Conservation (phyloP, 2,888 invertebrate species). For the Polietes domitor region DNA sequence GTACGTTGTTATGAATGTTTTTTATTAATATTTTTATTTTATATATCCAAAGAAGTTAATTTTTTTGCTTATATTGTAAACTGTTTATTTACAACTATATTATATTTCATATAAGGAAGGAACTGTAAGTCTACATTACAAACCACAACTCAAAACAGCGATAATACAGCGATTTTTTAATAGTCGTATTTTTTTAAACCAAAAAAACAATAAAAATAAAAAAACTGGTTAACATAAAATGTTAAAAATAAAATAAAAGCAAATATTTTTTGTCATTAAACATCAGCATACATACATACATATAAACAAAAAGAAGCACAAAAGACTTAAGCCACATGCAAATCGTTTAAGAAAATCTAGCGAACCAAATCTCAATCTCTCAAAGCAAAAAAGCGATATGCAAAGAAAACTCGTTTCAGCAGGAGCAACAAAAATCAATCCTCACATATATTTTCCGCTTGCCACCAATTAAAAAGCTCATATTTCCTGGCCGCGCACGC, state of each 20-base stretch:
- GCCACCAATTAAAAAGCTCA: conserved; percentile 30
- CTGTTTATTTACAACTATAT: too few species aligned
- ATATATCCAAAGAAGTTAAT: too few species aligned
- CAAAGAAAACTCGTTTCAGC: background rate
- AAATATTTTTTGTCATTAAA: conserved; percentile 5
- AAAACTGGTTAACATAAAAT: conserved; percentile 3
- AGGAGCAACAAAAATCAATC: background rate
- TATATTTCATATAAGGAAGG: too few species aligned
- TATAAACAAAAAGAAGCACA: background rate
- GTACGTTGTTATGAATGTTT: too few species aligned
- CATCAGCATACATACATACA: too few species aligned
- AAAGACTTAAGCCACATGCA: conserved; percentile 33
- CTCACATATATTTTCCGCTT: conserved; percentile 15
- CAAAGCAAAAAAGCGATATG: background rate
- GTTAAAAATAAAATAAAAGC: background rate
- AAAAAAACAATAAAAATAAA: background rate
- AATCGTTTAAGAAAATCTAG: conserved; percentile 8
- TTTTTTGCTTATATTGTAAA: too few species aligned
- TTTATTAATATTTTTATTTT: too few species aligned
- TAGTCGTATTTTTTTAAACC: too few species aligned
- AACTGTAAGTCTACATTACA: too few species aligned
- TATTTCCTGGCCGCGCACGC: conserved; percentile 15
- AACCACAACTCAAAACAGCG: too few species aligned
- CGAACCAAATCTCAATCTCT: background rate
- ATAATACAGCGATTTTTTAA: too few species aligned